These are phyloP conservation scores for Scylla paramamosain DNA, from an alignment of 1,140 invertebrate genomes.

Conservation along the genomic window DNA sequence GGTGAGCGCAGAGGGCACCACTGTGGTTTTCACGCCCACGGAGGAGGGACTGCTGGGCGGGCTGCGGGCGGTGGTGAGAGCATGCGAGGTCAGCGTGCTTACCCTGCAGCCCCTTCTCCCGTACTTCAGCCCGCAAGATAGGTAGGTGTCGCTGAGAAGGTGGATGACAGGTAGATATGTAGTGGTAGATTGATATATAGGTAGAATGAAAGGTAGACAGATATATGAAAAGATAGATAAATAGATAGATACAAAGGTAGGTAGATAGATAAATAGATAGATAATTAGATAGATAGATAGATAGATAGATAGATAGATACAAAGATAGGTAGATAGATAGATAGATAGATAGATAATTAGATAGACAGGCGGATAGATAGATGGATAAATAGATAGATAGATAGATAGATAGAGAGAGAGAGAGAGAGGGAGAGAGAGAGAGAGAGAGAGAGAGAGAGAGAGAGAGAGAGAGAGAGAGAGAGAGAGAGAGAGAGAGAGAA, in stretches of 20 bases:
- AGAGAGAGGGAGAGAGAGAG: no score
- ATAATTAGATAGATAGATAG: no score
- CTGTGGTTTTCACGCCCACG: conserved; percentile 31
- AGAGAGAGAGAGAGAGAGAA: no score
- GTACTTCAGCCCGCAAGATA: conserved; percentile 63
- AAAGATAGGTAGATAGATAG: no score
- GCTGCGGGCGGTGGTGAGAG: conserved; percentile 39
- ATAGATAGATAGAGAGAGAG: no score
- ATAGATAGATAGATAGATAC: no score
- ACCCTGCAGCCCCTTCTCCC: conserved; percentile 57
- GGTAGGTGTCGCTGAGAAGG: not conserved
- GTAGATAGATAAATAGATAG: not conserved
- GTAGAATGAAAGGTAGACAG: not conserved
- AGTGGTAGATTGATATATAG: no score
- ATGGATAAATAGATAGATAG: no score
- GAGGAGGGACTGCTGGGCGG: conserved; percentile 55
- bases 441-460: no score
- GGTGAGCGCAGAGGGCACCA: conserved; percentile 43
- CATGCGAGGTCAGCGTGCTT: conserved; percentile 53
- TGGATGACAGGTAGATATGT: not conserved
- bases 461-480: no score
- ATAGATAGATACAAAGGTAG: not conserved
- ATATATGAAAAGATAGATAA: not conserved
- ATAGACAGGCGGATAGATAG: no score
- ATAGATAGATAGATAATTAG: no score